Conservation (phyloP, 1,140 invertebrate species). For the Belonocnema kinseyi region DNA sequence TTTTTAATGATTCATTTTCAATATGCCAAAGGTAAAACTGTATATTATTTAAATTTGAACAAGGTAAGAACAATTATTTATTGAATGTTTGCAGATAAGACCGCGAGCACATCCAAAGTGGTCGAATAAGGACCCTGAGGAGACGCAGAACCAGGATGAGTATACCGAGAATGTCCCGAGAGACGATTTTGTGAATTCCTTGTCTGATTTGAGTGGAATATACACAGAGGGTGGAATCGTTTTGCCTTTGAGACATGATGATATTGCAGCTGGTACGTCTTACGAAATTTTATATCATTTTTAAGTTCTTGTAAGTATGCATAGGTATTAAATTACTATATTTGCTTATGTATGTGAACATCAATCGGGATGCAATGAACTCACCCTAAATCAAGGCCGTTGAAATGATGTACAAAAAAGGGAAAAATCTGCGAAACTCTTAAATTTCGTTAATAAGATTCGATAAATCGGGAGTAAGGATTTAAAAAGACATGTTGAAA, state of each 20-base stretch:
- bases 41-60: too few relatives aligned
- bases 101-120: constrained; percentile 5
- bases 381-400: too few relatives aligned
- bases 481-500: too few relatives aligned
- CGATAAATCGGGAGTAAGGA: too few relatives aligned
- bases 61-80: background rate
- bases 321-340: constrained; percentile 4
- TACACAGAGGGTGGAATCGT: constrained; percentile 82
- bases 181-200: constrained; percentile 51
- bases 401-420: too few relatives aligned
- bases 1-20: too few relatives aligned
- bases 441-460: too few relatives aligned
- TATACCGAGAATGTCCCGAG: constrained; percentile 58
- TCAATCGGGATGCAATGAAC: too few relatives aligned
- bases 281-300: background rate
- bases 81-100: background rate
- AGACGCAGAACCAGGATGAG: constrained; percentile 66
- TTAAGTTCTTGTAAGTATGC: background rate
- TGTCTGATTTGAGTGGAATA: constrained; percentile 66
- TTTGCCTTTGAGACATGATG: constrained; percentile 53
- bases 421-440: too few relatives aligned
- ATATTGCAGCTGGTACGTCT: constrained; percentile 36
- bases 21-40: too few relatives aligned
- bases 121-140: constrained; percentile 38
- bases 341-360: background rate